Percentiles rank a stretch among this genome's conserved stretches.
Evolutionary conservation across 2,113 vertebrate species (phyloP).

Genomic region (Sinocyclocheilus grahami): DNA sequence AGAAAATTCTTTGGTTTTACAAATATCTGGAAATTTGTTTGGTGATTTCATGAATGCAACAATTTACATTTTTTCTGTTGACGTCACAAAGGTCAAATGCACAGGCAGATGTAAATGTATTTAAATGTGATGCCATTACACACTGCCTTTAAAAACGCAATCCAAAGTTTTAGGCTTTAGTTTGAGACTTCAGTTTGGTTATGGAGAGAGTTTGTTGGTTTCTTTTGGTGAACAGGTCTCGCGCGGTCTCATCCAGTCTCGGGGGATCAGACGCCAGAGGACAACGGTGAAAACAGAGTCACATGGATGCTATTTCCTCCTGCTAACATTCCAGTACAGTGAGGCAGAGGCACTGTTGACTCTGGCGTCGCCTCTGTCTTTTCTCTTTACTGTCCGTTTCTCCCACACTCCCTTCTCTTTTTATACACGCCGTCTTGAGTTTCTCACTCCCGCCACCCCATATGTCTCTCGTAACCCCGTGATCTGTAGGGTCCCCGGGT

Average conservation of each 20-base stretch:
- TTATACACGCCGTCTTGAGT: not conserved
- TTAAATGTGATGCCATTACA: not conserved
- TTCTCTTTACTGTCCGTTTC: not conserved
- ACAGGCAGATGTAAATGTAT: not conserved
- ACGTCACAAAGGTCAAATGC: not conserved
- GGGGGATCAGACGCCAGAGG: not conserved
- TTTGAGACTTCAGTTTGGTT: not conserved
- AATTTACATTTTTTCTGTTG: not conserved
- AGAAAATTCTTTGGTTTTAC: not conserved
- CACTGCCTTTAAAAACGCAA: not conserved
- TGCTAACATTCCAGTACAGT: slow-evolving; percentile 35
- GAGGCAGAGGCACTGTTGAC: slow-evolving; percentile 30
- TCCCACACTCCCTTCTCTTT: slow-evolving; percentile 31
- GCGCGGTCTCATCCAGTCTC: not conserved
- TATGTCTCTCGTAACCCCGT: slow-evolving; percentile 35
- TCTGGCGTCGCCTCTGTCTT: slow-evolving; percentile 25
- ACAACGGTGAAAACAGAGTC: slow-evolving; percentile 19
- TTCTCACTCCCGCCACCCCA: slow-evolving; percentile 13
- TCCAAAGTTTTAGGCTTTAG: not conserved
- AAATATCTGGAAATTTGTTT: not conserved
- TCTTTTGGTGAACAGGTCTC: slow-evolving; percentile 21
- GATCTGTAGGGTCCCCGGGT: slow-evolving; percentile 21
- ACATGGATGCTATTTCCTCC: slow-evolving; percentile 43
- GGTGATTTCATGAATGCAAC: not conserved
- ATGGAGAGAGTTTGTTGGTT: not conserved